These are phyloP conservation scores for Corydoras maculifer DNA, from an alignment of 2,113 vertebrate genomes.

Conservation along the genomic window DNA sequence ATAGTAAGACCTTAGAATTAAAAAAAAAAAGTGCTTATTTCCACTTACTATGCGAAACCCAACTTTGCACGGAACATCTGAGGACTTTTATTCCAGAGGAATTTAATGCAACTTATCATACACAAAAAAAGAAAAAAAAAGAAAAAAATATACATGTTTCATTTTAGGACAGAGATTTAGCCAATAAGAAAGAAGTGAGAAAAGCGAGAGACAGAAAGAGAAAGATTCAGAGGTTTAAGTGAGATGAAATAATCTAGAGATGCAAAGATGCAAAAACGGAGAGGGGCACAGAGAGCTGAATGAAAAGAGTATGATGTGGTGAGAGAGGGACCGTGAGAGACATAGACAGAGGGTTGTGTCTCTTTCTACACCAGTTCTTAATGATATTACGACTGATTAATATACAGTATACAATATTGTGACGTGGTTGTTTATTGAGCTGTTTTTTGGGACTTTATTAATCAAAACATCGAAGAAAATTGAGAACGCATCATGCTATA, in stretches of 20 bases:
- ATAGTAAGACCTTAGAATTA: conserved; percentile 31
- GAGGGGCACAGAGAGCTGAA: too few relatives aligned
- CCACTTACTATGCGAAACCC: conserved; percentile 68
- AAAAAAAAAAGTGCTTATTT: conserved; percentile 60
- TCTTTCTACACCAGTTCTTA: conserved; percentile 36
- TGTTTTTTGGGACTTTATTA: conserved; percentile 88
- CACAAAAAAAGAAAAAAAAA: conserved; percentile 40
- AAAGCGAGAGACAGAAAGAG: too few relatives aligned
- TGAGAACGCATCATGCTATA: conserved; percentile 84
- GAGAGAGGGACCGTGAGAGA: conserved; percentile 1
- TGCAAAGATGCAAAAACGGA: too few relatives aligned
- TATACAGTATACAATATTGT: conserved; percentile 80
- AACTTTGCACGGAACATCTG: conserved; percentile 62
- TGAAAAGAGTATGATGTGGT: too few relatives aligned
- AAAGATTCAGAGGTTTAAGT: too few relatives aligned
- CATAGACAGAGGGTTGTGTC: conserved; percentile 28
- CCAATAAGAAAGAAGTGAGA: too few relatives aligned
- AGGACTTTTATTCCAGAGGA: conserved; percentile 54
- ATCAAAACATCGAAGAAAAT: conserved; percentile 85
- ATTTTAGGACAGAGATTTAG: too few relatives aligned
- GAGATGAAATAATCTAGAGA: too few relatives aligned
- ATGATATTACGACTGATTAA: conserved; percentile 71
- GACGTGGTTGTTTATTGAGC: conserved; percentile 86
- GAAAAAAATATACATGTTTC: conserved; percentile 26
- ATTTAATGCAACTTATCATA: conserved; percentile 52